Conservation (phyloP, 1,140 invertebrate genomes). For the Drosophila kepulauana region DNA sequence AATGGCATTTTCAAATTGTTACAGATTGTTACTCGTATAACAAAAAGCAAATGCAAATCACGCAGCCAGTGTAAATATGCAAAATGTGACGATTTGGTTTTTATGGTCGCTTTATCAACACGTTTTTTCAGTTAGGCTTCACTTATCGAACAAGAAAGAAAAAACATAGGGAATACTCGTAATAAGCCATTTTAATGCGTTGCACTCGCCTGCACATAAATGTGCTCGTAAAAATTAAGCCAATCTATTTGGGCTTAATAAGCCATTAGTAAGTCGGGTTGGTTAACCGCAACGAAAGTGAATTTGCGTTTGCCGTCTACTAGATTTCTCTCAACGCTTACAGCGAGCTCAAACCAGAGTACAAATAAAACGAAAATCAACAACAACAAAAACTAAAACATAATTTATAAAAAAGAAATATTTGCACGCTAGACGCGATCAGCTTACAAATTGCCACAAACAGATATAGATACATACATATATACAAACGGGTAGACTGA, state of each 20-base stretch:
- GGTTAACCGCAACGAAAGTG: constrained; percentile 82
- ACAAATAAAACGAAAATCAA: constrained; percentile 38
- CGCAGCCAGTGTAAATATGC: constrained; percentile 21
- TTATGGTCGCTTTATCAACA: constrained; percentile 52
- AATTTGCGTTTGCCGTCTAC: constrained; percentile 59
- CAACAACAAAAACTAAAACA: constrained; percentile 37
- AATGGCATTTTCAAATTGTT: background rate
- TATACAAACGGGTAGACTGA: constrained; percentile 11
- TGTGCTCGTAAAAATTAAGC: constrained; percentile 63
- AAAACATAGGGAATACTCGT: constrained; percentile 26
- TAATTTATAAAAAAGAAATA: constrained; percentile 65
- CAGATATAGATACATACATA: constrained; percentile 22
- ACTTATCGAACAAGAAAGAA: constrained; percentile 18
- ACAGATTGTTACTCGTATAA: background rate
- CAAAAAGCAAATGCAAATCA: constrained; percentile 14
- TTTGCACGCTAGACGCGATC: constrained; percentile 73
- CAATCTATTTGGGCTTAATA: constrained; percentile 80
- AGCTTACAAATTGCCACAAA: constrained; percentile 56
- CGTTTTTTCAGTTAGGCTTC: constrained; percentile 40
- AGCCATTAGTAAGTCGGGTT: constrained; percentile 79
- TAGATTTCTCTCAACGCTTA: constrained; percentile 67
- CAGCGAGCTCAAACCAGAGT: constrained; percentile 27
- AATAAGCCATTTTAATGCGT: constrained; percentile 61
- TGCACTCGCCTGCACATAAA: constrained; percentile 68
- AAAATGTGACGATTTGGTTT: constrained; percentile 43